Conservation (phyloP, 2,888 invertebrate species). For the Oasisia sp. region DNA sequence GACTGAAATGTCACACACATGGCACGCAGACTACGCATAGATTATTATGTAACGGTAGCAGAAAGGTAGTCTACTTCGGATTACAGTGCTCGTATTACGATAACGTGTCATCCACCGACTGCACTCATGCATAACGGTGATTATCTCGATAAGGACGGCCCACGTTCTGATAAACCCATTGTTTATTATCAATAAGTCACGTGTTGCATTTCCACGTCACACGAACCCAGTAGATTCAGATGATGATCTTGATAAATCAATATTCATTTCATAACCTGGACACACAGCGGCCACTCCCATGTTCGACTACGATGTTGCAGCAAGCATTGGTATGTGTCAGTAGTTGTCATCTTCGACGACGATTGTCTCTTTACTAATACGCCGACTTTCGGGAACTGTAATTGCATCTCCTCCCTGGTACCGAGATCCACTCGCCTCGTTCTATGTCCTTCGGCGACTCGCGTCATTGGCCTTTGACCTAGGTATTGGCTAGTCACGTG, state of each 20-base stretch:
- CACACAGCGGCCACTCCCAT: not conserved
- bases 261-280: not conserved
- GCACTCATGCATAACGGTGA: not conserved
- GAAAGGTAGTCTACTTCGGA: not conserved
- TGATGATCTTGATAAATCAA: not conserved
- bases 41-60: no score
- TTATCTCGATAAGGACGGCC: not conserved
- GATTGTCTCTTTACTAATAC: not conserved
- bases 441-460: no score
- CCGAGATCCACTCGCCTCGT: no score
- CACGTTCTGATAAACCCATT: not conserved
- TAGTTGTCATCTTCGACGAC: not conserved
- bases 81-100: not conserved
- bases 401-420: no score
- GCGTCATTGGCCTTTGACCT: no score
- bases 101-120: not conserved
- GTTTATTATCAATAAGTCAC: not conserved
- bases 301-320: not conserved
- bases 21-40: not conserved
- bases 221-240: not conserved
- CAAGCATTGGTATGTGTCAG: not conserved
- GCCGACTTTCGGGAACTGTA: no score
- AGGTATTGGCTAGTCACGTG: no score
- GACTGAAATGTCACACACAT: not conserved
- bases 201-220: not conserved